Evolutionary conservation across 2,888 invertebrate species (phyloP), one percentile per base, ranked within the genome.

Genomic region (Pyrochroa serraticornis): DNA sequence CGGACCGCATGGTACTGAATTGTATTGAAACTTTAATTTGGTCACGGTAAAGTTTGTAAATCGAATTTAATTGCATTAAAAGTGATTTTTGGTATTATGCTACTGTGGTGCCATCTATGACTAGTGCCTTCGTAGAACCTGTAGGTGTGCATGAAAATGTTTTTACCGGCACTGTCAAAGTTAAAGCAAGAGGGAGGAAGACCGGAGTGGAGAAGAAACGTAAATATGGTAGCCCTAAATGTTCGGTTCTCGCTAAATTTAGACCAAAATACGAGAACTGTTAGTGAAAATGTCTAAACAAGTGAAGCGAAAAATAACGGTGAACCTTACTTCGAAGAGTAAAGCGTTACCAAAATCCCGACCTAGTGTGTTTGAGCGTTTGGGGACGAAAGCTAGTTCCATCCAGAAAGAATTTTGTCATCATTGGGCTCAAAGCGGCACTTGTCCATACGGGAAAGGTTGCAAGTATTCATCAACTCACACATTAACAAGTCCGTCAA

Each of bases 311-410:
- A 89, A 89, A 85, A 88, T 89, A 80, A 87, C 89, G 78, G 88
- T 88, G 79, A 89, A 88, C 80, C 83, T 88, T 56, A 72, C 73
- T 80, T 84, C 86, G 38, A 69, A 65, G 51, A 64, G 63, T 49
- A 88, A 87, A 82, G 84, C 65, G 41, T 80, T 85, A 78, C 84
- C 77, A 67, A 80, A 79, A 72, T 81, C 81, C 74, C 85, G 90
- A 79, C 90, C 90, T 67, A 91, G 91, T 83, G 91, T 92, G 68
- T 92, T 92, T 81, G 91, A 91, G 81, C 85, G 91, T 71, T 85
- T 91, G 73, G 91, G 91, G 69, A 90, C 89, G 39, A 90, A 90
- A 81, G 88, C 89, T 75, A 82, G 82, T 61, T 79, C 83, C 31
- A 74, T 70, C 54, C 70, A 71, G 32, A 83, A 81, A 77, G 88